phyloP scores from a whole-genome alignment of 1,140 invertebrate species.

The Littorina saxatilis region DNA sequence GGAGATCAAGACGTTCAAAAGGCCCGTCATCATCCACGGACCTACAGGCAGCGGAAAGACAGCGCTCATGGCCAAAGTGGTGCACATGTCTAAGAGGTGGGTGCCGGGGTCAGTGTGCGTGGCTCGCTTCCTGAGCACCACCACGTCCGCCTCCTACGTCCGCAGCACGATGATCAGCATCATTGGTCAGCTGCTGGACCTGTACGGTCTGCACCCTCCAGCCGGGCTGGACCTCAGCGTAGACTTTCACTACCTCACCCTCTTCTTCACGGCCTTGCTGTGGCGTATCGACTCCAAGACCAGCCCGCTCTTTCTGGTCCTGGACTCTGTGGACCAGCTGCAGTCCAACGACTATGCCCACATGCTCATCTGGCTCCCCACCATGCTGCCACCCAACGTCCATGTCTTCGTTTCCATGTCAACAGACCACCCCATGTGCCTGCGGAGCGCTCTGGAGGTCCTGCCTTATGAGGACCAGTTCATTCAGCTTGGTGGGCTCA shows the following conservation, averaged over 20 bases:
- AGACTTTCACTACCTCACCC: constrained; percentile 53
- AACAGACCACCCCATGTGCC: constrained; percentile 48
- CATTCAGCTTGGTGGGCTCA: constrained; percentile 48
- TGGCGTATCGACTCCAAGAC: constrained; percentile 39
- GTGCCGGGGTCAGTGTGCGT: constrained; percentile 49
- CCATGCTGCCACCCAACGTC: constrained; percentile 59
- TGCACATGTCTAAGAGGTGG: constrained; percentile 48
- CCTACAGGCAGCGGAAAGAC: constrained; percentile 65
- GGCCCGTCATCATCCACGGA: constrained; percentile 60
- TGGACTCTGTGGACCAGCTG: constrained; percentile 72
- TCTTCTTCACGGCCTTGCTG: constrained; percentile 51
- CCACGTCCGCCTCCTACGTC: constrained; percentile 49
- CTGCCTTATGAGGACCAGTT: constrained; percentile 43
- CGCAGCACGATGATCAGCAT: constrained; percentile 50
- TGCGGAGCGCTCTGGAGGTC: constrained; percentile 36
- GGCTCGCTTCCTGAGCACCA: constrained; percentile 64
- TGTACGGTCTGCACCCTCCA: constrained; percentile 40
- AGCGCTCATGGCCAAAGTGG: constrained; percentile 57
- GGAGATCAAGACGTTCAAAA: constrained; percentile 28
- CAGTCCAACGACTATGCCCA: constrained; percentile 53
- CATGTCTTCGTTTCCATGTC: constrained; percentile 83
- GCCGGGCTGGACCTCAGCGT: constrained; percentile 43
- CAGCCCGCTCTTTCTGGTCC: constrained; percentile 62
- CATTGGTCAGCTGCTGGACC: constrained; percentile 48
- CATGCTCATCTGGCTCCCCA: constrained; percentile 66